Conservation (phyloP, 1,140 invertebrate genomes). For the Ruditapes philippinarum region DNA sequence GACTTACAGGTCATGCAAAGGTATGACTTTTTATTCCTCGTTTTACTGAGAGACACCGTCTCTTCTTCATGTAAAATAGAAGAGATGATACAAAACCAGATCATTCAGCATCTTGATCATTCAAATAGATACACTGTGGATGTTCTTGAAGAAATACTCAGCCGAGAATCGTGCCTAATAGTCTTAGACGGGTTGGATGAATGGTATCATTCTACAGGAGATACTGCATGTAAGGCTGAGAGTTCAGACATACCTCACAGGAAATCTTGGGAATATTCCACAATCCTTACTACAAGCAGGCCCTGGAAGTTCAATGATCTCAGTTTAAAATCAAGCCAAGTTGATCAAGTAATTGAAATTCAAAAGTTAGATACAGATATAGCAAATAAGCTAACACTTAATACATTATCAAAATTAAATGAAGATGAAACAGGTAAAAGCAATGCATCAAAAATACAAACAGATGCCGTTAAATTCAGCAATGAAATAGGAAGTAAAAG, state of each 20-base stretch:
- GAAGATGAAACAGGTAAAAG: not conserved
- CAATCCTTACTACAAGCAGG: not conserved
- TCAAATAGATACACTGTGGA: not conserved
- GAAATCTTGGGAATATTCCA: not conserved
- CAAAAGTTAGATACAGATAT: not conserved
- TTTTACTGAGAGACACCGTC: not conserved
- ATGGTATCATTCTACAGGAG: not conserved
- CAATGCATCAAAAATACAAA: not conserved
- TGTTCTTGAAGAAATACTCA: not conserved
- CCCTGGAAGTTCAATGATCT: not conserved
- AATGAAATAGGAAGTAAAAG: not conserved
- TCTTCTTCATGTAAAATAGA: not conserved
- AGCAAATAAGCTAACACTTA: not conserved
- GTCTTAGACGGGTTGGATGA: not conserved
- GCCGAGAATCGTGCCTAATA: no score
- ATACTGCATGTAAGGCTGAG: not conserved
- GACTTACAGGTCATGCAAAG: not conserved
- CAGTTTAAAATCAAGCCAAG: not conserved
- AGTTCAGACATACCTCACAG: not conserved
- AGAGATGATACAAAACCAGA: not conserved
- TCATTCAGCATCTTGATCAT: not conserved
- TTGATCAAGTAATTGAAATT: not conserved
- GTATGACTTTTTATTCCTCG: not conserved
- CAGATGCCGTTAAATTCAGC: not conserved
- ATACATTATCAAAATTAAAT: not conserved